Conservation (phyloP, 1,140 invertebrate species). For the Pseudomyrmex pallidus region DNA sequence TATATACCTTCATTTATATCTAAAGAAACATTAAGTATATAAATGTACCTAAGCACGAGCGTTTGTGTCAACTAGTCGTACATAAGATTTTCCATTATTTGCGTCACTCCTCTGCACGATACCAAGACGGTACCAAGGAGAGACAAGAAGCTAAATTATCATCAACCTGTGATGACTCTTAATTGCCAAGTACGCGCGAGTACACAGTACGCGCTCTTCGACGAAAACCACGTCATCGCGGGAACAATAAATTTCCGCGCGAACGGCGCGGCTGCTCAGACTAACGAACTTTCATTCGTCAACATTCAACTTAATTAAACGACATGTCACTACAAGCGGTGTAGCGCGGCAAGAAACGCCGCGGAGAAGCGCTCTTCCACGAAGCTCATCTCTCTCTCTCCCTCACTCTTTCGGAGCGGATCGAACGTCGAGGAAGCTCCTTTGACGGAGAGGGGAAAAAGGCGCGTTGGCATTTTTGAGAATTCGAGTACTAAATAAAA, state of each 20-base stretch:
- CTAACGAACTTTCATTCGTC: slow-evolving; percentile 51
- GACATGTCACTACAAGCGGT: slow-evolving; percentile 16
- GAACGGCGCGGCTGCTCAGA: background rate
- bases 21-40: background rate
- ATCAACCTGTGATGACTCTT: slow-evolving; percentile 24
- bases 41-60: background rate
- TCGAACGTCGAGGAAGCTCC: slow-evolving; percentile 56
- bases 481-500: slow-evolving; percentile 82
- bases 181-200: background rate
- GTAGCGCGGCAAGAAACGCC: slow-evolving; percentile 47
- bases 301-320: slow-evolving; percentile 61
- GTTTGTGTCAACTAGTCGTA: slow-evolving; percentile 1
- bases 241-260: slow-evolving; percentile 35
- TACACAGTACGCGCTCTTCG: background rate
- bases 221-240: background rate
- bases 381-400: slow-evolving; percentile 1
- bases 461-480: slow-evolving; percentile 75
- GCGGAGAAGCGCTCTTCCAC: slow-evolving; percentile 26
- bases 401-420: background rate
- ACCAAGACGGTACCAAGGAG: background rate
- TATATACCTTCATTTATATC: slow-evolving; percentile 32
- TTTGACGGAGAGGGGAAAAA: slow-evolving; percentile 17
- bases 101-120: background rate
- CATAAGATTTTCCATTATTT: background rate
- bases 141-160: background rate